These are phyloP conservation scores for Linyphia triangularis DNA, from an alignment of 2,888 invertebrate species.

Conservation along the genomic window DNA sequence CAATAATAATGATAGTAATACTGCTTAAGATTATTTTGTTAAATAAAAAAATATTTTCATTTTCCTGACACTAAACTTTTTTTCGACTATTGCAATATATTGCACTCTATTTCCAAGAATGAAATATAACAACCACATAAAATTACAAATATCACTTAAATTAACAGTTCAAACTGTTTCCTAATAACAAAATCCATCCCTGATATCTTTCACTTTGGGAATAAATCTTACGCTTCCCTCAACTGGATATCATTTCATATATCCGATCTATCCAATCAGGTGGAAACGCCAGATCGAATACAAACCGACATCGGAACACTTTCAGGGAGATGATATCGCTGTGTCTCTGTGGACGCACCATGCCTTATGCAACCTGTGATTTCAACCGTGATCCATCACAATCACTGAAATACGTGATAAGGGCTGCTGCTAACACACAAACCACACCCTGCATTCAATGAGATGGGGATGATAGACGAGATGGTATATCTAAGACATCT, in stretches of 20 bases:
- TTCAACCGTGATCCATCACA: slow-evolving; percentile 29
- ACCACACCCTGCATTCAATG: slow-evolving; percentile 9
- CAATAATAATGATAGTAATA: no score
- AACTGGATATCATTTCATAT: background rate
- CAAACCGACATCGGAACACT: background rate
- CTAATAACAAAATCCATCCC: no score
- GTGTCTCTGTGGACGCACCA: background rate
- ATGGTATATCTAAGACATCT: no score
- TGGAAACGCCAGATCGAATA: background rate
- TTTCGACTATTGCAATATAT: no score
- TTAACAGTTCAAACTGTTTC: no score
- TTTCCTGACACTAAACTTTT: no score
- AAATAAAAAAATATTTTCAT: no score
- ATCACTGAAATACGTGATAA: slow-evolving; percentile 33
- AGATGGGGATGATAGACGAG: background rate
- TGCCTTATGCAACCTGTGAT: slow-evolving; percentile 17
- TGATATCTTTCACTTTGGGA: no score
- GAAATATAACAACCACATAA: no score
- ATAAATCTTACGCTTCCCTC: background rate
- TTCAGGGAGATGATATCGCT: slow-evolving; percentile 10
- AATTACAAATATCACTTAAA: no score
- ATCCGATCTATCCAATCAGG: background rate
- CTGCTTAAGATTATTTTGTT: no score
- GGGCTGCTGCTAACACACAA: background rate
- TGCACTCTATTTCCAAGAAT: no score